Base-by-base conservation (phyloP, 2,888 invertebrate species). In the Ellobium chinense region DNA sequence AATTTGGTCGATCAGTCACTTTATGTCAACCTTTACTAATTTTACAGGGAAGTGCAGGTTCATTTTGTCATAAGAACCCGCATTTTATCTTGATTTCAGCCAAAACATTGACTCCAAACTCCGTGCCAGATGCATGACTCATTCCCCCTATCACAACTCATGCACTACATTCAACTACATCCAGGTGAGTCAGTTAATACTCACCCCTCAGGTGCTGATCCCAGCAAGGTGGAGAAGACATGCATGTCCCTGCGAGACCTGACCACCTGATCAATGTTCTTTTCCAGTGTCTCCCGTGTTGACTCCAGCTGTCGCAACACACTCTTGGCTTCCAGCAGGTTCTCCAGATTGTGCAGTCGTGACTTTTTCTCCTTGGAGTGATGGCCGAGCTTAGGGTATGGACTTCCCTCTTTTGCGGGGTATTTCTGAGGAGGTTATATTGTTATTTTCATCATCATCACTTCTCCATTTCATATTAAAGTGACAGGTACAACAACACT, bases 211-310 rank as follows among this genome's bases (percentile, higher is more conserved):
- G 87, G 84, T 14, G 86, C 79, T 24, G 84, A 36, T 1, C 58
- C 85, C 54, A 87, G 87, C 56, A 90, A 79, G 14, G 88, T 69
- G 24, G 83, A 81, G 80, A 86, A 90, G 31, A 90, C 88, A 78
- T 88, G 87, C 1, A 85, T 84, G 21, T 89, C 89, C 58, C 88
- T 86, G 27, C 87, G 77, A 5, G 87, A 86, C 62, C 89, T 77
- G n/a, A 90, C 78, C 31, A 90, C 88, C 21, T 85, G 83, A 66
- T 89, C 86, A 63, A 91, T 73, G 83, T 91, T 91, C 5, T 86
- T 85, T 81, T 91, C 90, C 58, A 91, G 85, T 54, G 81, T 87
- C 18, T 84, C 86, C 24, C 88, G 85, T 37, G 84, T 87, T 60
- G 85, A 72, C 68, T 87, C 86, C 1, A 90, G 87, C 54, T 88